phyloP scores from a whole-genome alignment of 2,797 vertebrate genomes.

The Urophycis tenuis region DNA sequence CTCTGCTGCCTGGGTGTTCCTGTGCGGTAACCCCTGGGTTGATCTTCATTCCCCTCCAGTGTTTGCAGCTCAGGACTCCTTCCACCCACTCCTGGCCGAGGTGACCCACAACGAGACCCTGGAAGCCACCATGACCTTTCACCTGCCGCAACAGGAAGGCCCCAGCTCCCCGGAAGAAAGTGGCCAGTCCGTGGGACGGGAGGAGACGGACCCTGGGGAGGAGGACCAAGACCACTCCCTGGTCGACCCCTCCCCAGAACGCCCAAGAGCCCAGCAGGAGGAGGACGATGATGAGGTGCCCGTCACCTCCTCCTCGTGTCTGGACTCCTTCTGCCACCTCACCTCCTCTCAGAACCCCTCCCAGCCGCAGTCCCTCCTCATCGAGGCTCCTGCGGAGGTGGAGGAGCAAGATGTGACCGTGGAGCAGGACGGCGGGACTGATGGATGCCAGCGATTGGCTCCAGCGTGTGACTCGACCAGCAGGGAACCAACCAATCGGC shows the following conservation, averaged over 20 bases:
- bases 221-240: neutral
- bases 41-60: slow-evolving; percentile 9
- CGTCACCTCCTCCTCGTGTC: neutral
- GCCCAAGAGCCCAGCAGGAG: slow-evolving; percentile 32
- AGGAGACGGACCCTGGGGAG: neutral
- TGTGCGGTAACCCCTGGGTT: too few relatives aligned
- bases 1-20: neutral
- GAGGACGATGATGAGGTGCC: neutral
- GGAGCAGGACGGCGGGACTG: neutral
- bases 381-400: slow-evolving; percentile 24
- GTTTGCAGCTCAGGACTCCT: slow-evolving; percentile 62
- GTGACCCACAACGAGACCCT: slow-evolving; percentile 59
- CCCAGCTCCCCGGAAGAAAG: neutral
- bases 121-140: slow-evolving; percentile 41
- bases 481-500: slow-evolving; percentile 10
- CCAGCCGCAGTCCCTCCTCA: slow-evolving; percentile 20
- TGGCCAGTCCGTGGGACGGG: neutral
- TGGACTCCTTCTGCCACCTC: slow-evolving; percentile 56
- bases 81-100: slow-evolving; percentile 68
- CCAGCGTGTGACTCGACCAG: neutral
- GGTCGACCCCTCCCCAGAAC: slow-evolving; percentile 50
- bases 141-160: slow-evolving; percentile 23
- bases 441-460: neutral
- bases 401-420: too few relatives aligned
- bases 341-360: slow-evolving; percentile 37